These are phyloP conservation scores for Chrysodeixis includens DNA, from an alignment of 2,888 invertebrate species.

Conservation along the genomic window DNA sequence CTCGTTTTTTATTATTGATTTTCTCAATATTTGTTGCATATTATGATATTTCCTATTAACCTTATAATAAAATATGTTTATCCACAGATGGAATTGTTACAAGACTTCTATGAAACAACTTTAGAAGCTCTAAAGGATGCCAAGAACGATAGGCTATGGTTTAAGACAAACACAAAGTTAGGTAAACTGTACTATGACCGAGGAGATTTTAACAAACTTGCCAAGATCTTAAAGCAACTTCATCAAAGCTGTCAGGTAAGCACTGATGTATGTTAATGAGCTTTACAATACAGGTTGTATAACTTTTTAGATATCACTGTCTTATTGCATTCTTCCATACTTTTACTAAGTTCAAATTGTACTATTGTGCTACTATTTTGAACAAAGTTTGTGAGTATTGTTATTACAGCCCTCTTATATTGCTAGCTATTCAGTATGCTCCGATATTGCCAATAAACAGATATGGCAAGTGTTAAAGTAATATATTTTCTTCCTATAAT, in stretches of 20 bases:
- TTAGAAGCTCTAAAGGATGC: conserved; percentile 98
- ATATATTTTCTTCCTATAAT: no score
- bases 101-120: conserved; percentile 99
- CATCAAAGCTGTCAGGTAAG: conserved; percentile 98
- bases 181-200: conserved; percentile 99
- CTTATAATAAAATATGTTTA: not conserved
- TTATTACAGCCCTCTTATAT: no score
- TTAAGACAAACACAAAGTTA: conserved; percentile 99
- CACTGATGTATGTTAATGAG: conserved; percentile 5
- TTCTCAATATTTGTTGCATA: not conserved
- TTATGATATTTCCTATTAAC: conserved; percentile 1
- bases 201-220: conserved; percentile 97
- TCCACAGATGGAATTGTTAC: conserved; percentile 97
- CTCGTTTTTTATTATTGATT: no score
- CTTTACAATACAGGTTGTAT: conserved; percentile 2
- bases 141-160: conserved; percentile 99
- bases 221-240: conserved; percentile 98
- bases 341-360: not conserved
- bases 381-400: no score
- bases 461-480: no score
- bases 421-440: no score
- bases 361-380: not conserved
- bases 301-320: not conserved
- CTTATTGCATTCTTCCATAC: not conserved
- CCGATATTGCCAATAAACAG: no score